phyloP scores from a whole-genome alignment of 2,888 invertebrate genomes.

The Andrena marginata region DNA sequence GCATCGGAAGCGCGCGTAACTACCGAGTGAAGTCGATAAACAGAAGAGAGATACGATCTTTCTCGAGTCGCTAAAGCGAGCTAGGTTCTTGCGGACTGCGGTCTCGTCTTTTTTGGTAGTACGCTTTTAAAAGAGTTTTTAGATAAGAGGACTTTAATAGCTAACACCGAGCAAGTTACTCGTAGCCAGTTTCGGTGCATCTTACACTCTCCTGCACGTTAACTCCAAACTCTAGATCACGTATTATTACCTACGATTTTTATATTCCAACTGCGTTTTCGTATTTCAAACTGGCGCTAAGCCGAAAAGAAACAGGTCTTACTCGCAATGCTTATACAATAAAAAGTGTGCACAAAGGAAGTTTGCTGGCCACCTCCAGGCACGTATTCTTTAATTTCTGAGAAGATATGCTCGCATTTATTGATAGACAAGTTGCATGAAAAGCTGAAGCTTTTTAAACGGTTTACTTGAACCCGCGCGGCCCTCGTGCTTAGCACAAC shows the following conservation, averaged over 20 bases:
- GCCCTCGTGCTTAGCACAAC: conserved; percentile 28
- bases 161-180: conserved; percentile 71
- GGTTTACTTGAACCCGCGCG: conserved; percentile 28
- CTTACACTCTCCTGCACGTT: conserved; percentile 35
- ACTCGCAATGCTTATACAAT: neutral
- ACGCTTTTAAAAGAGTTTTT: conserved; percentile 79
- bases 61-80: conserved; percentile 59
- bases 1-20: conserved; percentile 69
- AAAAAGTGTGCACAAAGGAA: too few species aligned
- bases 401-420: neutral
- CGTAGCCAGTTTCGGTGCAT: conserved; percentile 34
- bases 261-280: conserved; percentile 3
- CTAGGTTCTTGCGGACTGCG: conserved; percentile 61
- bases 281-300: neutral
- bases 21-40: conserved; percentile 75
- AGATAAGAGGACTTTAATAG: conserved; percentile 80
- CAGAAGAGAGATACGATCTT: conserved; percentile 76
- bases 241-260: conserved; percentile 68
- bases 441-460: neutral
- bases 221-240: conserved; percentile 63
- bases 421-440: neutral
- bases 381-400: neutral
- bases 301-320: neutral
- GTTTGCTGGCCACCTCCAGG: neutral
- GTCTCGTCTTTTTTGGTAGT: conserved; percentile 74